Evolutionary conservation across 2,113 vertebrate species (phyloP).

Genomic region (zebrafish (Danio rerio)): DNA sequence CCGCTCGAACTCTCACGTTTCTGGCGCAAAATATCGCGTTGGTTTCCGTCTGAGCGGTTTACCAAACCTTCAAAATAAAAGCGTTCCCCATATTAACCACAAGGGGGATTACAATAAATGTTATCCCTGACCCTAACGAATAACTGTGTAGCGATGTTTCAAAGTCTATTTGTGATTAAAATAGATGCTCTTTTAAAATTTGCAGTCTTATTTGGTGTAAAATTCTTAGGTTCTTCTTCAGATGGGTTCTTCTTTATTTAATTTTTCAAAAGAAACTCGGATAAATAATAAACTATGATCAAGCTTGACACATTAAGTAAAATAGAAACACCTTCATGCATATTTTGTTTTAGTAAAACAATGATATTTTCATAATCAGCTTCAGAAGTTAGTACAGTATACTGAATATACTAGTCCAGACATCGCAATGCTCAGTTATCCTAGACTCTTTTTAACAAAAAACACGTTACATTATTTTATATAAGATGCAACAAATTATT

Average conservation of each 20-base stretch:
- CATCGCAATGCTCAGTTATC: background rate
- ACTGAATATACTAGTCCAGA: background rate
- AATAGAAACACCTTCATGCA: too few relatives aligned
- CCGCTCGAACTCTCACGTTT: background rate
- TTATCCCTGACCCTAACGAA: background rate
- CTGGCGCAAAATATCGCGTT: background rate
- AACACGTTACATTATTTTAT: background rate
- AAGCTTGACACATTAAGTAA: too few relatives aligned
- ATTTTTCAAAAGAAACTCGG: too few relatives aligned
- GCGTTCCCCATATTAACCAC: background rate
- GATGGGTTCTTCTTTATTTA: too few relatives aligned
- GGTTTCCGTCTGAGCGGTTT: background rate
- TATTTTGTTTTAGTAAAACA: too few relatives aligned
- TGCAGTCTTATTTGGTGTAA: too few relatives aligned
- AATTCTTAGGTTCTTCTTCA: too few relatives aligned
- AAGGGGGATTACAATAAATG: background rate
- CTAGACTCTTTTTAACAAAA: background rate
- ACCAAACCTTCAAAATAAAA: background rate
- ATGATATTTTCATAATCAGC: background rate
- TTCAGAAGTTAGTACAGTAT: background rate
- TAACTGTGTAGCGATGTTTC: too few relatives aligned
- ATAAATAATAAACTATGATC: too few relatives aligned
- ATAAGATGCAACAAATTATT: too few relatives aligned
- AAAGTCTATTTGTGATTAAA: too few relatives aligned
- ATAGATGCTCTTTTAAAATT: too few relatives aligned